Conservation (phyloP, 2,888 invertebrate species). For the Odontomyia ornata region DNA sequence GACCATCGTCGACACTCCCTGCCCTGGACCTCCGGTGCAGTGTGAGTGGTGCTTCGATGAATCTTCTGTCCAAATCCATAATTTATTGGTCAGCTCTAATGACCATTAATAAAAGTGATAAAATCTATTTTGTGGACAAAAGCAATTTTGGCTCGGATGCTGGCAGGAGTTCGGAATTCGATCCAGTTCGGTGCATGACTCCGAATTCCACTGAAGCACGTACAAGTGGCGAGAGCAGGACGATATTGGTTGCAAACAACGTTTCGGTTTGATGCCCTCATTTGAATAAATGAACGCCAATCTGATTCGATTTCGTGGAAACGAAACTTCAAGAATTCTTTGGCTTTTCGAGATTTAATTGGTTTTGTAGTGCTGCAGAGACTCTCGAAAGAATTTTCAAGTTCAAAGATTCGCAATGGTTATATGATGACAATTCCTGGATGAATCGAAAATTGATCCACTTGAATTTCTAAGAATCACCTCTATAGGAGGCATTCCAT, state of each 20-base stretch:
- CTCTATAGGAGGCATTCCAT: no score
- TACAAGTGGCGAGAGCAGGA: not conserved
- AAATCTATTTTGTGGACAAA: slow-evolving; percentile 33
- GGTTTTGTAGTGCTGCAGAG: no score
- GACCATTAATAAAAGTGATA: slow-evolving; percentile 44
- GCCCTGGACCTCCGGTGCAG: not conserved
- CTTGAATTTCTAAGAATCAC: no score
- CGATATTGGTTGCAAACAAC: not conserved
- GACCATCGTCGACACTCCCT: not conserved
- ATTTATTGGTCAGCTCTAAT: slow-evolving; percentile 43
- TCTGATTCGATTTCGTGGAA: not conserved
- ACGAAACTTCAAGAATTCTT: not conserved
- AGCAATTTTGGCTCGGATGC: slow-evolving; percentile 12
- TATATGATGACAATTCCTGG: no score
- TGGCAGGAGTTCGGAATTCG: not conserved
- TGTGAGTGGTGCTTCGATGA: slow-evolving; percentile 12
- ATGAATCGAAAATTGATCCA: no score
- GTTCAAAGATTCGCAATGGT: no score
- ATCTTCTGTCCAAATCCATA: slow-evolving; percentile 19
- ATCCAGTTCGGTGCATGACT: not conserved
- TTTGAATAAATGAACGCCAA: not conserved
- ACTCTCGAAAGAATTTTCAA: no score
- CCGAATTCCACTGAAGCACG: not conserved
- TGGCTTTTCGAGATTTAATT: no score
- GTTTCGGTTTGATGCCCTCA: not conserved